Evolutionary conservation across 2,888 invertebrate species (phyloP).

Genomic region (Didymodactylos carnosus): DNA sequence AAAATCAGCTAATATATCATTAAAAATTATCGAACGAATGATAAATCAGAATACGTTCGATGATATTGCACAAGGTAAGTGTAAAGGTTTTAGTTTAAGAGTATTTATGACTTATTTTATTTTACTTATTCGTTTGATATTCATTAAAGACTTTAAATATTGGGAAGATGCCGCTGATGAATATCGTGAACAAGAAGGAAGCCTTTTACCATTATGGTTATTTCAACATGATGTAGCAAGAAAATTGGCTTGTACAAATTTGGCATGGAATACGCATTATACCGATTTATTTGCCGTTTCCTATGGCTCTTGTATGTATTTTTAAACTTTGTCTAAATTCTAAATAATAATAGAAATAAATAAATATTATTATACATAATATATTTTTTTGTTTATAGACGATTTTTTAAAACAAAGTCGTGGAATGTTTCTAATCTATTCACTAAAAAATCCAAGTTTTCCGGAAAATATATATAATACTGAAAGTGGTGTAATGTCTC

Average conservation of each 20-base stretch:
- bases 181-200: constrained; percentile 72
- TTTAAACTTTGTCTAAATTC: neutral
- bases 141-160: constrained; percentile 64
- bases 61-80: constrained; percentile 50
- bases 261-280: constrained; percentile 69
- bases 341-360: neutral
- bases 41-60: constrained; percentile 82
- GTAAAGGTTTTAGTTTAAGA: neutral
- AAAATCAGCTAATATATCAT: constrained; percentile 37
- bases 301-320: constrained; percentile 61
- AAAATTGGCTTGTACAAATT: constrained; percentile 63
- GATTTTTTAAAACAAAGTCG: constrained; percentile 61
- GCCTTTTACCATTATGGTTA: constrained; percentile 76
- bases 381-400: constrained; percentile 37
- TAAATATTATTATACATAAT: neutral
- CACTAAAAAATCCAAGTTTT: constrained; percentile 75
- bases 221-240: constrained; percentile 54
- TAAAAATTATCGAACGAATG: constrained; percentile 54
- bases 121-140: neutral
- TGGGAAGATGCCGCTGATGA: constrained; percentile 92
- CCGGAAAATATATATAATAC: constrained; percentile 66
- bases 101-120: neutral
- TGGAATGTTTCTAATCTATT: constrained; percentile 65
- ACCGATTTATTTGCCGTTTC: constrained; percentile 75
- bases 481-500: constrained; percentile 64